Percentiles rank a stretch among this genome's conserved stretches.
Evolutionary conservation across 1,140 invertebrate species (phyloP).

Genomic region (Hylaeus anthracinus): DNA sequence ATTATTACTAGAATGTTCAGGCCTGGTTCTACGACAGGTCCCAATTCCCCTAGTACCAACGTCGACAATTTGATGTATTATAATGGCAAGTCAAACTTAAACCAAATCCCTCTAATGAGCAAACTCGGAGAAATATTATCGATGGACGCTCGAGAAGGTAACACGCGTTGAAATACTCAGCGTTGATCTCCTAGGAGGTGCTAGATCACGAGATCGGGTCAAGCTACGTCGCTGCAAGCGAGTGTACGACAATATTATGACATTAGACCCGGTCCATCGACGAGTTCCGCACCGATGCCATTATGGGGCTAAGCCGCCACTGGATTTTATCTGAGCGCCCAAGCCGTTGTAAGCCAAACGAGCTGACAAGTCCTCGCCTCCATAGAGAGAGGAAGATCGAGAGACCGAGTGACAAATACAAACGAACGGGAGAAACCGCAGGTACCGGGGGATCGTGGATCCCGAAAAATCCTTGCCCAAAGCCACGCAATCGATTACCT

Average conservation of each 20-base stretch:
- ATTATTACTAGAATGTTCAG: no score
- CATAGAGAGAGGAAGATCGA: slow-evolving; percentile 6
- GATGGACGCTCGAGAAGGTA: no score
- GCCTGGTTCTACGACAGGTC: no score
- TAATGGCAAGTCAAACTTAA: no score
- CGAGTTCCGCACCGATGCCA: slow-evolving; percentile 42
- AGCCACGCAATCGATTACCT: slow-evolving; percentile 56
- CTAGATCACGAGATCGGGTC: neutral
- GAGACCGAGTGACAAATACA: slow-evolving; percentile 3
- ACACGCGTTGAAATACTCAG: no score
- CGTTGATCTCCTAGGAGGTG: no score
- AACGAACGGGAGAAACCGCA: slow-evolving; percentile 39
- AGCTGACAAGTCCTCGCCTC: slow-evolving; percentile 43
- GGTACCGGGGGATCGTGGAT: slow-evolving; percentile 18
- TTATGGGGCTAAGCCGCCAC: slow-evolving; percentile 57
- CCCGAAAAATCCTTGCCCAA: slow-evolving; percentile 40
- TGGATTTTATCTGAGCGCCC: slow-evolving; percentile 55
- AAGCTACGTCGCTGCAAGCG: slow-evolving; percentile 1
- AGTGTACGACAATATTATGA: slow-evolving; percentile 64
- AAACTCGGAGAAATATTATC: no score
- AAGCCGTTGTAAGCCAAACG: slow-evolving; percentile 48
- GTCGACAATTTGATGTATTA: no score
- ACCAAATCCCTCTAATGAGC: no score
- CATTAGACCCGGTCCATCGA: slow-evolving; percentile 48
- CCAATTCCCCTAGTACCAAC: no score